Evolutionary conservation across 2,888 invertebrate genomes (phyloP), one percentile per base, ranked within the genome.

Genomic region (Dasysyrphus tricinctus): DNA sequence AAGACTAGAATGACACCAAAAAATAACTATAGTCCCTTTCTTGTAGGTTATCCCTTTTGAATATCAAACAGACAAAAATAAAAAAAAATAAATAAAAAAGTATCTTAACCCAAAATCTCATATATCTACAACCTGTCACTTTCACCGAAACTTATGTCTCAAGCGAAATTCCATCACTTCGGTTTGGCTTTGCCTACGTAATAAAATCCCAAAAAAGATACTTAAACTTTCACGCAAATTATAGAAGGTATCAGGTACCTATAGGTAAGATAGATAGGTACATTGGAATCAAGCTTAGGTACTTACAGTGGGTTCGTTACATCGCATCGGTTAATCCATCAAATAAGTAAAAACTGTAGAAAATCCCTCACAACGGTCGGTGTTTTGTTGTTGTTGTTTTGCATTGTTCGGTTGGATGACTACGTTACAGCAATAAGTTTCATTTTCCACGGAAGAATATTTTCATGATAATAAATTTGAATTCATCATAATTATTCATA

Each of bases 281-380:
- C 47, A 65, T 47, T 65, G 5, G 5, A 44, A 65, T 32, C 19
- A 44, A 44, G 29, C 19, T 47, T 14, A 61, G 9, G 7, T 39
- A 69, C 69, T 69, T 69, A 69, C 69, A 54, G 32, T 69, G 51
- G 39, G 51, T 54, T 69, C 49, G 29, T 69, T 69, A 69, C 39
- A 42, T 44, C 65, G 8, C 39, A 42, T 44, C 65, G 8, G 67
- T 73, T 63, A 77, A 77, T 77, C 84, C 84, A 80, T 74, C 79
- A 39, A 75, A 39, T 54, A 39, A 61, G 59, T 39, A 70, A 83
- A n/a, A 59, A 75, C 67, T 70, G 49, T 49, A 51, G 70, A 61
- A 73, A 63, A 56, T 76, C 84, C 80, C 80, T 80, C 59, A 47
- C 39, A 56, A 74, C 29, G 29, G 57, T 39, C 19, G 39, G 16